phyloP scores from a whole-genome alignment of 2,113 vertebrate species.

The Hippocampus barbouri region DNA sequence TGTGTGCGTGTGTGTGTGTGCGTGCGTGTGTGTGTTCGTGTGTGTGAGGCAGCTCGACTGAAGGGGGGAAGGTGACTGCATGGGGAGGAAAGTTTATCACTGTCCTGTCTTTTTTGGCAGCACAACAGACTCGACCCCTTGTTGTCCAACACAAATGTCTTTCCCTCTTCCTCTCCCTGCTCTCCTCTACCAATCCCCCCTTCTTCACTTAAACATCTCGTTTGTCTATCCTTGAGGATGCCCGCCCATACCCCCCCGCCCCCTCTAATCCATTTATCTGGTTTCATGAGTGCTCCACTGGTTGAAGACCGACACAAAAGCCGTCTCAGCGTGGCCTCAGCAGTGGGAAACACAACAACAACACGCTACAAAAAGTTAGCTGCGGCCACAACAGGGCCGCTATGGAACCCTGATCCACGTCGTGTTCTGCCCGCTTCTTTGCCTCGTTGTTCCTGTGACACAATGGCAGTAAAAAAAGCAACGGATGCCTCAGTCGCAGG shows the following conservation, averaged over 20 bases:
- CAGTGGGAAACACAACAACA: slow-evolving; percentile 43
- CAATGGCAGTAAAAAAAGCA: slow-evolving; percentile 36
- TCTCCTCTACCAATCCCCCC: slow-evolving; percentile 38
- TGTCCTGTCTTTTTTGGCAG: slow-evolving; percentile 80
- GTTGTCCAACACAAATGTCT: slow-evolving; percentile 73
- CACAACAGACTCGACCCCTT: slow-evolving; percentile 69
- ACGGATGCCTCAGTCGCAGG: slow-evolving; percentile 44
- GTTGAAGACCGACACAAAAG: slow-evolving; percentile 75
- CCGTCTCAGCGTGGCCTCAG: slow-evolving; percentile 27
- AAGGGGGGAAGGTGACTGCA: slow-evolving; percentile 67
- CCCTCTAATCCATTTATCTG: slow-evolving; percentile 83
- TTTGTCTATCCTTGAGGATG: slow-evolving; percentile 78
- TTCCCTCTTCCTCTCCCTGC: slow-evolving; percentile 43
- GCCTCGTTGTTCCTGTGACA: slow-evolving; percentile 58
- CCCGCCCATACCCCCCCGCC: slow-evolving; percentile 71
- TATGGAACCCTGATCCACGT: slow-evolving; percentile 43
- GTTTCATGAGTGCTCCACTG: slow-evolving; percentile 71
- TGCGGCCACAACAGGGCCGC: slow-evolving; percentile 70
- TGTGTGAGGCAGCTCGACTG: slow-evolving; percentile 37
- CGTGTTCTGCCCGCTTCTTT: slow-evolving; percentile 58
- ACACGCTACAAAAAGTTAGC: slow-evolving; percentile 61
- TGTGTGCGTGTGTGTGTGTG: slow-evolving; percentile 33
- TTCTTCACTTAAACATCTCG: slow-evolving; percentile 60
- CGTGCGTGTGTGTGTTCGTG: slow-evolving; percentile 19
- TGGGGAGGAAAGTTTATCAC: slow-evolving; percentile 85